Conservation (phyloP, 2,113 vertebrate genomes). For the Dasyurus viverrinus region DNA sequence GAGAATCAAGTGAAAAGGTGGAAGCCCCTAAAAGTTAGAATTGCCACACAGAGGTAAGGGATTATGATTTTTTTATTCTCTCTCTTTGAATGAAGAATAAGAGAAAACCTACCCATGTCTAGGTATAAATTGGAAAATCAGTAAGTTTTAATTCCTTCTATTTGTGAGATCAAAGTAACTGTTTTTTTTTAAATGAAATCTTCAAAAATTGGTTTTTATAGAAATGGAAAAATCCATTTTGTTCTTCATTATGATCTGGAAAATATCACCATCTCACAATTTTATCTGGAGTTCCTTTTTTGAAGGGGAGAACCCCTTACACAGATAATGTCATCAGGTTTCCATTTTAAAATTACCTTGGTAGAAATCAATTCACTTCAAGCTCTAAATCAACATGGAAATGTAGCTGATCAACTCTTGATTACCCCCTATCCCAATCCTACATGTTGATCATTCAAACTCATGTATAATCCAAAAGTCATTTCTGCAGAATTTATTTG, state of each 20-base stretch:
- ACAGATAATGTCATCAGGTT: background rate
- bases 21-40: background rate
- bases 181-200: background rate
- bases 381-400: background rate
- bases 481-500: background rate
- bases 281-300: background rate
- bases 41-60: background rate
- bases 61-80: background rate
- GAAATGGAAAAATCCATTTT: background rate
- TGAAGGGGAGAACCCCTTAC: background rate
- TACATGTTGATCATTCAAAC: background rate
- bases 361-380: background rate
- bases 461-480: background rate
- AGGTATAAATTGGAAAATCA: background rate
- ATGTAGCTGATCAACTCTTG: background rate
- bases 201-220: background rate
- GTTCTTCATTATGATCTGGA: background rate
- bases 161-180: background rate
- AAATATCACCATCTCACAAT: background rate
- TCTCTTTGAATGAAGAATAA: background rate
- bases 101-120: background rate
- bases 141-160: background rate
- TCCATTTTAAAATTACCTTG: background rate
- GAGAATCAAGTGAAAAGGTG: background rate
- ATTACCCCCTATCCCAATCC: background rate